Evolutionary conservation across 2,888 invertebrate species (phyloP).

Genomic region (Drosophila imparisetae): DNA sequence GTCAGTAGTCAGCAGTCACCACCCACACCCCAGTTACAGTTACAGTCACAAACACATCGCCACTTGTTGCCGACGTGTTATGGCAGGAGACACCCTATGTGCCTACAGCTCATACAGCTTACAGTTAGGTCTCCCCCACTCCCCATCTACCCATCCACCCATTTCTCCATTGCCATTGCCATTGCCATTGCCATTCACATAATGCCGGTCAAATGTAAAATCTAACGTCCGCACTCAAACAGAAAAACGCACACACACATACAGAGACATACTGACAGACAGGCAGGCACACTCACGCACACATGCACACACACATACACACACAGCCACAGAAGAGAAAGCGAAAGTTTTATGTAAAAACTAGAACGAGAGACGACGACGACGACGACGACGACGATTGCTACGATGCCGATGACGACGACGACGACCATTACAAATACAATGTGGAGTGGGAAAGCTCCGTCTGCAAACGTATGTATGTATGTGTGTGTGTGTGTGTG

Average conservation of each 20-base stretch:
- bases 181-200: constrained; percentile 35
- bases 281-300: constrained; percentile 19
- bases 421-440: constrained; percentile 60
- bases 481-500: constrained; percentile 8
- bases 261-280: constrained; percentile 22
- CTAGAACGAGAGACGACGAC: constrained; percentile 59
- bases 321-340: constrained; percentile 50
- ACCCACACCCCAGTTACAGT: constrained; percentile 25
- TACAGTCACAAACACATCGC: constrained; percentile 26
- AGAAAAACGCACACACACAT: constrained; percentile 25
- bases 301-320: constrained; percentile 16
- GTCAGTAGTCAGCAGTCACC: not conserved
- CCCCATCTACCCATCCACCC: constrained; percentile 3
- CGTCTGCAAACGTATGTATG: constrained; percentile 13
- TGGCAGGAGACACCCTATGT: constrained; percentile 24
- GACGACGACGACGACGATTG: constrained; percentile 30
- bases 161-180: constrained; percentile 5
- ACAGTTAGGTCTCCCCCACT: constrained; percentile 7
- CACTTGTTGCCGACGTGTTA: constrained; percentile 49
- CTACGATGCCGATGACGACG: constrained; percentile 27
- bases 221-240: constrained; percentile 68
- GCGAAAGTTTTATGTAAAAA: constrained; percentile 79
- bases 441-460: constrained; percentile 46
- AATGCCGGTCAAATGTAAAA: constrained; percentile 78
- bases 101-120: constrained; percentile 31